A percentile compares a stretch with the other conserved stretches of the same genome.
Evolutionary conservation across 2,888 invertebrate species (phyloP).

Genomic region (Linyphia triangularis): DNA sequence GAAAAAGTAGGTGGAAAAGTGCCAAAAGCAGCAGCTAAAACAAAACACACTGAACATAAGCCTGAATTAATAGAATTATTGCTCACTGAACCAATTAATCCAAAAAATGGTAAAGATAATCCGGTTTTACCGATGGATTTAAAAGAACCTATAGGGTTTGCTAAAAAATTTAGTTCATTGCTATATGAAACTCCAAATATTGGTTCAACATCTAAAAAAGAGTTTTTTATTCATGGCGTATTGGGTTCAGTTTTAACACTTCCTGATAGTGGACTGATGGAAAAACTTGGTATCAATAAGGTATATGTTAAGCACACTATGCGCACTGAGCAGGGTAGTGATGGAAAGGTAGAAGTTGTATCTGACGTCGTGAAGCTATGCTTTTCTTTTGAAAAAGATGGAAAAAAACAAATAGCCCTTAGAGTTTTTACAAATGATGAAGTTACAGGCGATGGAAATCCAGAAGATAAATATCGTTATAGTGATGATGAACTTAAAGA

Average conservation of each 20-base stretch:
- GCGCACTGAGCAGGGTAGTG: neutral
- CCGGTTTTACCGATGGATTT: constrained; percentile 14
- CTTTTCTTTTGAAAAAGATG: constrained; percentile 53
- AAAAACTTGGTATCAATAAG: constrained; percentile 49
- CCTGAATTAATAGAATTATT: constrained; percentile 43
- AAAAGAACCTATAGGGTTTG: constrained; percentile 24
- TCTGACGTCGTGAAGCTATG: constrained; percentile 23
- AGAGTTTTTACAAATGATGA: constrained; percentile 38
- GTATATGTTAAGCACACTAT: constrained; percentile 45
- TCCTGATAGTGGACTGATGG: constrained; percentile 36
- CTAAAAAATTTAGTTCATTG: constrained; percentile 43
- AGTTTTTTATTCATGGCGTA: constrained; percentile 43
- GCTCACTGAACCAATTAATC: constrained; percentile 37
- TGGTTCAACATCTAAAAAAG: constrained; percentile 34
- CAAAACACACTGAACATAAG: constrained; percentile 8
- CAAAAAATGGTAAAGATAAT: constrained; percentile 27
- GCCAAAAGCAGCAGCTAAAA: constrained; percentile 46
- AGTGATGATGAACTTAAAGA: constrained; percentile 47
- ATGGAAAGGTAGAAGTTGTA: constrained; percentile 11
- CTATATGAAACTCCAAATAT: constrained; percentile 22
- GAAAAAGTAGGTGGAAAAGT: constrained; percentile 31
- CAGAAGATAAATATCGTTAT: constrained; percentile 44
- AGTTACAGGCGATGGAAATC: constrained; percentile 21
- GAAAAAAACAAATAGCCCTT: constrained; percentile 43
- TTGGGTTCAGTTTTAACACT: constrained; percentile 43